Evolutionary conservation across 2,797 vertebrate genomes (phyloP).

Genomic region (Tokudaia muenninki): DNA sequence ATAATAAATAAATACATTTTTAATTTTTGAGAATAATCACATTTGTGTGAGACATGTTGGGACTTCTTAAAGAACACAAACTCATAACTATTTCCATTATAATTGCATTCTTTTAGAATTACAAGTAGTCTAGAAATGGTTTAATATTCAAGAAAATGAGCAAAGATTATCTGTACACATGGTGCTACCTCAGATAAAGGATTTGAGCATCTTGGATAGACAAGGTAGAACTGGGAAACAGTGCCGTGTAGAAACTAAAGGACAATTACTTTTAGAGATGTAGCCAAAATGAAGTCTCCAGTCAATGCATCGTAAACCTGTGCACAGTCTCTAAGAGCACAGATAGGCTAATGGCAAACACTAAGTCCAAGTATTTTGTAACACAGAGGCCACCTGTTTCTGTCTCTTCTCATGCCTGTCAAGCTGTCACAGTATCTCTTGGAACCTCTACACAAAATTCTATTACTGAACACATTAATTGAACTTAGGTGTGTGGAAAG

Average conservation of each 20-base stretch:
- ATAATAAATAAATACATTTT: neutral
- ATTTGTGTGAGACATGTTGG: neutral
- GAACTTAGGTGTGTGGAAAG: neutral
- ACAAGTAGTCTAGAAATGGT: neutral
- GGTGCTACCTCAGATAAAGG: neutral
- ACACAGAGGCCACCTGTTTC: neutral
- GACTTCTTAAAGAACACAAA: neutral
- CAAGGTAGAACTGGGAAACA: neutral
- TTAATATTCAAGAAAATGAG: neutral
- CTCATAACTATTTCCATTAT: neutral
- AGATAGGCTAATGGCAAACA: neutral
- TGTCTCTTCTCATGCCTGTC: neutral
- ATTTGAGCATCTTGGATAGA: neutral
- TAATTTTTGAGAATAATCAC: neutral
- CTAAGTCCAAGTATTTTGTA: neutral
- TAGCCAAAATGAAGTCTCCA: neutral
- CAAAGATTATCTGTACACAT: neutral
- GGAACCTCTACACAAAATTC: neutral
- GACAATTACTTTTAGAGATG: neutral
- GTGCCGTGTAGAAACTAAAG: neutral
- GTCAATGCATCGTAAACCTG: neutral
- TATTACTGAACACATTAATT: neutral
- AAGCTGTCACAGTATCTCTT: neutral
- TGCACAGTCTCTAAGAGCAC: neutral
- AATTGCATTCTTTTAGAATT: neutral